Evolutionary conservation across 1,140 invertebrate species (phyloP), one percentile per base, ranked within the genome.

Genomic region (Ptiloglossa arizonensis): DNA sequence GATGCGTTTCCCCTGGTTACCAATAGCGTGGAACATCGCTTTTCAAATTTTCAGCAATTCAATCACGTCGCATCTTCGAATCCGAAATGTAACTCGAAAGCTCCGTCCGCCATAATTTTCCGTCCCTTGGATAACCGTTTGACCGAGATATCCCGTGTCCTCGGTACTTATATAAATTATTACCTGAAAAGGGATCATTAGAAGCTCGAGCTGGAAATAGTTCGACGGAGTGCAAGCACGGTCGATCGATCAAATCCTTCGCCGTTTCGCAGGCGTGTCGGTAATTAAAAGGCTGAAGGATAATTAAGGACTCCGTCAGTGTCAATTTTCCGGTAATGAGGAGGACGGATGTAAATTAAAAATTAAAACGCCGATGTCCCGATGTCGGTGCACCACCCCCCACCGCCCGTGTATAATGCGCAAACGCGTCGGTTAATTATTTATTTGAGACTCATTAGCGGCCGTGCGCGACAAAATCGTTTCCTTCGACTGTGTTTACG

Each of bases 311-410:
- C 29, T 38, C 24, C 29, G 54, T 68, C 54, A 48, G 44, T 75
- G 64, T 76, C 54, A 76, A 59, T 59, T 76, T 76, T 48, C 66
- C 63, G 73, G 38, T 76, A 76, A 76, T 69, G 73, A 69, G 73
- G 13, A 48, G 22, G n/a, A 54, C 22, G 54, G 54, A 74, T 56
- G 71, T 52, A 56, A 69, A 69, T 76, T 68, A 76, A 69, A 76
- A 76, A 68, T 76, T 76, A 46, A 76, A 59, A 57, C 73, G 5
- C 8, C 64, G 8, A 67, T 50, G 60, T 44, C 13, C 13, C 59
- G 50, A 44, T 66, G 24, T 1, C 22, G 4, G 4, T 9, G 8
- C 1, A 11, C 17, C 32, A 24, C 54, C 8, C 27, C 27, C 19
- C 5, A 5, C n/a, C 22, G 2, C 68, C 2, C 52, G 69, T 15